Conservation (phyloP, 1,140 invertebrate species). For the Agrilus planipennis region DNA sequence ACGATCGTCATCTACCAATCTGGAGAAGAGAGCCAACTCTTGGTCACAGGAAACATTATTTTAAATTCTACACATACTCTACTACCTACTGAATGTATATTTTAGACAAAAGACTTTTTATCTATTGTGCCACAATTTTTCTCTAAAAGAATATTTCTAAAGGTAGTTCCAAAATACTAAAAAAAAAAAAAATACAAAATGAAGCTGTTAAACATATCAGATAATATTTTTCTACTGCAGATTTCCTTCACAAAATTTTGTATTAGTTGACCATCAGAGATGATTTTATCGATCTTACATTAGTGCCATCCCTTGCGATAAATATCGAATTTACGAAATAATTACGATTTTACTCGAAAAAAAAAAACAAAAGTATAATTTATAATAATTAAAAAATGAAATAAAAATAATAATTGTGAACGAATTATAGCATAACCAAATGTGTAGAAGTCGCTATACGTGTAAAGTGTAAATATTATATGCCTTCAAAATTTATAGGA, state of each 20-base stretch:
- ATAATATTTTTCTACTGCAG: not conserved
- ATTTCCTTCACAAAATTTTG: conserved; percentile 3
- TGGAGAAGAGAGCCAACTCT: conserved; percentile 7
- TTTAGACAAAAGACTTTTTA: conserved; percentile 5
- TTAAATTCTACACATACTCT: conserved; percentile 9
- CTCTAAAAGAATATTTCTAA: too few relatives aligned
- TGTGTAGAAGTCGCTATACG: not conserved
- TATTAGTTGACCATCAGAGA: too few relatives aligned
- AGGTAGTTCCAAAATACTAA: too few relatives aligned
- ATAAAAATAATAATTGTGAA: not conserved
- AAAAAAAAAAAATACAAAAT: too few relatives aligned
- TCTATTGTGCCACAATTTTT: conserved; percentile 6
- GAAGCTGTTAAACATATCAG: not conserved
- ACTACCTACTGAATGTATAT: conserved; percentile 3
- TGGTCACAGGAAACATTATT: conserved; percentile 28
- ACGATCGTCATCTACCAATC: conserved; percentile 1
- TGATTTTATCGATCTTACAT: not conserved
- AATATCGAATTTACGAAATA: not conserved
- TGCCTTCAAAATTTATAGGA: conserved; percentile 8
- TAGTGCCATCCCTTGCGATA: not conserved
- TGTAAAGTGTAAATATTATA: conserved; percentile 2
- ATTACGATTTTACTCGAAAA: too few relatives aligned
- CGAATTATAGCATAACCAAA: not conserved
- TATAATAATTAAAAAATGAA: not conserved
- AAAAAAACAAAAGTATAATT: too few relatives aligned